Conservation (phyloP, 2,797 vertebrate genomes). For the Sebastes steindachneri region DNA sequence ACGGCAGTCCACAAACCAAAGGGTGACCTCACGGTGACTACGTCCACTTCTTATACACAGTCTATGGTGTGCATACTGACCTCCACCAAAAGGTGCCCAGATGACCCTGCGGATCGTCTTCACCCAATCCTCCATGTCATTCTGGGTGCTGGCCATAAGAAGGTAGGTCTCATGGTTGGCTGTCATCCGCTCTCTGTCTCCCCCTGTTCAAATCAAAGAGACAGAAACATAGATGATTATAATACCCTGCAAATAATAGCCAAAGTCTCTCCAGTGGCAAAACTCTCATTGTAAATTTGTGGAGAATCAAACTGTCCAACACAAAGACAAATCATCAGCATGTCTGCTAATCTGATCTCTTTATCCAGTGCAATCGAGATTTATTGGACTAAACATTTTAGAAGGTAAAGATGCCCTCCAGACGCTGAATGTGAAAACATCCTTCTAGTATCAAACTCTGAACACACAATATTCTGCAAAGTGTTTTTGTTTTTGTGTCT, state of each 20-base stretch:
- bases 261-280: background rate
- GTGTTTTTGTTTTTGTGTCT: no score
- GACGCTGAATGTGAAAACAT: background rate
- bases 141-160: slow-evolving; percentile 98
- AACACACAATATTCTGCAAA: background rate
- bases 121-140: slow-evolving; percentile 99
- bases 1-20: no score
- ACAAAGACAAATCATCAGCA: background rate
- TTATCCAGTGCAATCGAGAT: background rate
- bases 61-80: slow-evolving; percentile 78
- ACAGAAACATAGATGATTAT: background rate
- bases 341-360: background rate
- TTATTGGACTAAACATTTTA: background rate
- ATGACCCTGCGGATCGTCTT: slow-evolving; percentile 97
- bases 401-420: no score
- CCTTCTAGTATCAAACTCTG: background rate
- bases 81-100: slow-evolving; percentile 99
- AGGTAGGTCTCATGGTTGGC: slow-evolving; percentile 98
- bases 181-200: slow-evolving; percentile 97
- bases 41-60: no score
- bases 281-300: background rate
- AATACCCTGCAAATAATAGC: background rate
- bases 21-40: no score
- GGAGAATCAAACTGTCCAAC: background rate
- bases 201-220: slow-evolving; percentile 82